phyloP scores from a whole-genome alignment of 2,113 vertebrate genomes.

The Hyperoodon ampullatus region DNA sequence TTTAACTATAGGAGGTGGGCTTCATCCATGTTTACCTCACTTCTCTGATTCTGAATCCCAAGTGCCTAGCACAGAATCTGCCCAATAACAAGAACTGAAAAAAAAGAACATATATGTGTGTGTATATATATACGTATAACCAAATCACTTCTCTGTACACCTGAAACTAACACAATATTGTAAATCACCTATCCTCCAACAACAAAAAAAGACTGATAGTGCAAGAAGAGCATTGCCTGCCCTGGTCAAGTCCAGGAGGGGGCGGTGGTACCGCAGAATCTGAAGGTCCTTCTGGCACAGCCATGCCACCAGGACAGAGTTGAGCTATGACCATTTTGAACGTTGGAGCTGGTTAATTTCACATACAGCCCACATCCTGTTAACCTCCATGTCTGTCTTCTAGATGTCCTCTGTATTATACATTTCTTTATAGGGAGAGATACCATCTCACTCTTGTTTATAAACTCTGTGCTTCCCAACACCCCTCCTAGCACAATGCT shows the following conservation, averaged over 20 bases:
- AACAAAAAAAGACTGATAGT: background rate
- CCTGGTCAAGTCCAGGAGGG: background rate
- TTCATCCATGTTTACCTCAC: background rate
- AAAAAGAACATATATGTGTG: background rate
- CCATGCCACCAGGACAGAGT: background rate
- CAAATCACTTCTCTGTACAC: background rate
- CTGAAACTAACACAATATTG: background rate
- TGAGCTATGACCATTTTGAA: background rate
- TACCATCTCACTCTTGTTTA: background rate
- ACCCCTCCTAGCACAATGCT: background rate
- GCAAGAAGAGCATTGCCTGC: accelerated
- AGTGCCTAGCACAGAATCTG: background rate
- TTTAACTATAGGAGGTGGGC: background rate
- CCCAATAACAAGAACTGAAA: background rate
- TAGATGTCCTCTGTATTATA: background rate
- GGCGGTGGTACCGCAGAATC: background rate
- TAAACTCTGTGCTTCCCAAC: background rate
- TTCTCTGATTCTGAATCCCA: background rate
- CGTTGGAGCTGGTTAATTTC: background rate
- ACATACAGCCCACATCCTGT: background rate
- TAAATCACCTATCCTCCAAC: background rate
- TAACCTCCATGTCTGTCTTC: background rate
- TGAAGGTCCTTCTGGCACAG: background rate
- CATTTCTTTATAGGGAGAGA: background rate
- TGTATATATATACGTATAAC: background rate